Evolutionary conservation across 1,140 invertebrate species (phyloP), one percentile per base, ranked within the genome.

Genomic region (Drosophila watanabei): DNA sequence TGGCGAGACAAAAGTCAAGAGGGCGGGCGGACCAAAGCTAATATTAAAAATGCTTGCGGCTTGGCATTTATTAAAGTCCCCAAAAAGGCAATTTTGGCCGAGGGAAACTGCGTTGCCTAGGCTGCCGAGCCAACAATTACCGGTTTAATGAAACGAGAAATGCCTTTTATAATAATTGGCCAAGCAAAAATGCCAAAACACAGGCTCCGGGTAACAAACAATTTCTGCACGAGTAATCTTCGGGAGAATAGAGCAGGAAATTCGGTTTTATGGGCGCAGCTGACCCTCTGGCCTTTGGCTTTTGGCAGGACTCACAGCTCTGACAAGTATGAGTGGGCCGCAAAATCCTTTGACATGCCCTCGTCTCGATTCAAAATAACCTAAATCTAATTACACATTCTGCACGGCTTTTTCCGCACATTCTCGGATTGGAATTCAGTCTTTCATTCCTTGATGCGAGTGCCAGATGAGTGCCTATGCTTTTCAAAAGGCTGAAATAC

Each of bases 111-210:
- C 39, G 82, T 63, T 82, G 75, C 70, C 69, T 54, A 61, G 54
- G 66, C 75, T 61, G 52, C 71, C 59, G 37, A 52, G 52, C 64
- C 65, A 68, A 63, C 77, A 84, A 88, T 88, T 89, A 89, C 43
- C 58, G 69, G 84, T 75, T 88, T 69, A 88, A 88, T 88, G 84
- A 89, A 84, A 69, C 78, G 80, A 68, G 82, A 88, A 88, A 84
- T 70, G 85, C 77, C 78, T 84, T 78, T 79, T 63, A 73, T 73
- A 78, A 83, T 83, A 84, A 88, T 80, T 88, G 80, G 64, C 69
- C 35, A 54, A 51, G 39, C 75, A 73, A 71, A 73, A 82, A 69
- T 51, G 58, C 64, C 45, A 59, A 64, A 82, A 58, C 62, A 59
- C 49, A 46, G 41, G 63, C 49, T 52, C 18, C n/a, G 14, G 39